Base-by-base conservation (phyloP, 2,888 invertebrate genomes). In the Lucinisca nassula region DNA sequence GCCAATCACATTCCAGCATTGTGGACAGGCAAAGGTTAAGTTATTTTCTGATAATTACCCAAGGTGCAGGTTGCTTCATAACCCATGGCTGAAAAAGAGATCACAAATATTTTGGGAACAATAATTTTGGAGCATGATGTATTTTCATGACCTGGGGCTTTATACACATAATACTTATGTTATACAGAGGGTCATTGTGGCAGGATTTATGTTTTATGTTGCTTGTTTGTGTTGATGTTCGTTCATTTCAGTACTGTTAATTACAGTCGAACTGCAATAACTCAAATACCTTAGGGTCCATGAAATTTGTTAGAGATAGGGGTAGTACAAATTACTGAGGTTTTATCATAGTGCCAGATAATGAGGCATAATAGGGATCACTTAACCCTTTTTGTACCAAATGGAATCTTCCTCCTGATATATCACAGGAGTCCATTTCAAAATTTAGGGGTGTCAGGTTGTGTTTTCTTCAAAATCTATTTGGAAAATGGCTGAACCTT, bases 11-110 rank as follows among this genome's bases (percentile, higher is more conserved):
- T 67, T 14, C 24, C 67, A 67, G 85, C 87, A 76, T 84, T 77
- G 79, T 90, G 90, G 90, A 85, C 90, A 90, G 85, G 86, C 80
- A 87, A 85, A 90, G 85, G 90, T 87, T 87, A 85, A 89, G 84
- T 87, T 86, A 49, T 81, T 80, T 89, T 85, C 58, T 51, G 45
- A 58, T 73, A 73, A 67, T 67, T 67, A 35, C 67, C 67, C 67
- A 67, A 67, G 67, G 67, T 67, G 67, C 35, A 6, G 67, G 67
- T 1, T 67, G 67, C 67, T 67, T 67, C 3, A 35, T 67, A 67
- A 67, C 67, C 67, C 67, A 32, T 27, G 2, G 58, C 58, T 58
- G 27, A 58, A 58, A 40, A 58, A 35, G 67, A 67, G 67, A 35
- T 32, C 32, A 67, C 27, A 61, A 61, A 61, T n/a, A 8, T 17